Conservation (phyloP, 64 coral and sea anemone genomes). For the Montipora foliosa region DNA sequence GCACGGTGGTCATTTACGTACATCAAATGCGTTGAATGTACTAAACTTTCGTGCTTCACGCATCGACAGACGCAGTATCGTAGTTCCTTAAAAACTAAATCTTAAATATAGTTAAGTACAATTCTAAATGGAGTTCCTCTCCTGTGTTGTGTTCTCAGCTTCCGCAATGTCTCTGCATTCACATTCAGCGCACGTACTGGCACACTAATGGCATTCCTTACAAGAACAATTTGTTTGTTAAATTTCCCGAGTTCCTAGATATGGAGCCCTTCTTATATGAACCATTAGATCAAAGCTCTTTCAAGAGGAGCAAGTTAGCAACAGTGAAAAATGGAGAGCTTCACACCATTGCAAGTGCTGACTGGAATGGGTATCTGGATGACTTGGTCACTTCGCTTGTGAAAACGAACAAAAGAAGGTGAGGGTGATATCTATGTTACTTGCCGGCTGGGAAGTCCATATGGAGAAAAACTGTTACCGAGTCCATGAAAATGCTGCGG, state of each 20-base stretch:
- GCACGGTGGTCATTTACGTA: no score
- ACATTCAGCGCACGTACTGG: slow-evolving; percentile 96
- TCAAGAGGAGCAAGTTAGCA: background rate
- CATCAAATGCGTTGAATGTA: no score
- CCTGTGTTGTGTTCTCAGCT: slow-evolving; percentile 37
- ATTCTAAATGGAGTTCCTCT: no score
- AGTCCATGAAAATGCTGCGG: no score
- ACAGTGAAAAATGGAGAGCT: background rate
- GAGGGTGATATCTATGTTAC: background rate
- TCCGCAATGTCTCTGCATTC: slow-evolving; percentile 91
- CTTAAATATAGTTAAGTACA: no score
- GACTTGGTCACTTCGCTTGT: slow-evolving; percentile 4
- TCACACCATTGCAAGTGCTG: background rate
- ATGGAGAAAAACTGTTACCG: no score
- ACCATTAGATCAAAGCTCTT: slow-evolving; percentile 14
- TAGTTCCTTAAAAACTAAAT: no score
- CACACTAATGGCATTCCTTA: slow-evolving; percentile 88
- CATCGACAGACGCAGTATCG: no score
- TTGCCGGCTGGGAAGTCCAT: no score
- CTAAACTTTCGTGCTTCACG: no score
- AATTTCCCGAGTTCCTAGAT: slow-evolving; percentile 83
- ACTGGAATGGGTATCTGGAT: slow-evolving; percentile 23
- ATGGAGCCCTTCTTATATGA: slow-evolving; percentile 85
- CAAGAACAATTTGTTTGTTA: slow-evolving; percentile 82
- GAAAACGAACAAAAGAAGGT: slow-evolving; percentile 2